Percentiles rank a stretch among this genome's conserved stretches.
Evolutionary conservation across 2,113 vertebrate species (phyloP).

Genomic region (Castor canadensis): DNA sequence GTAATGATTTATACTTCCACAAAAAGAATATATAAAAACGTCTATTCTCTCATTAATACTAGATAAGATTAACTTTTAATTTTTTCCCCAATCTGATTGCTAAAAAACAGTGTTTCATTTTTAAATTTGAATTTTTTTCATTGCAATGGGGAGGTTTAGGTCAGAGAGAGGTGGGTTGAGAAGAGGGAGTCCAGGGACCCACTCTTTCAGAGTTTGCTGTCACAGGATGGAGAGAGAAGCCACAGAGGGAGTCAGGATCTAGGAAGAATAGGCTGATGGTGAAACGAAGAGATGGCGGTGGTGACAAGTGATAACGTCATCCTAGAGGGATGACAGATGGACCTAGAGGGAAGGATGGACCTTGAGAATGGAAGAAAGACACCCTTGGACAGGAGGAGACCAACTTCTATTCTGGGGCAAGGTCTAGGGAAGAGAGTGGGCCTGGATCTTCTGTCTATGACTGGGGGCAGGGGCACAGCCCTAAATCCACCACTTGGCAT

Average conservation of each 20-base stretch:
- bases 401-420: neutral
- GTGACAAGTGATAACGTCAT: no score
- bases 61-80: neutral
- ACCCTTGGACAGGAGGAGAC: neutral
- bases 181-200: neutral
- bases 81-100: neutral
- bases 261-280: neutral
- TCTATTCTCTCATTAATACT: neutral
- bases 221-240: neutral
- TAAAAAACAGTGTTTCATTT: neutral
- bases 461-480: neutral
- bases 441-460: neutral
- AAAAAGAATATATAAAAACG: neutral
- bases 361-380: neutral
- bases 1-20: neutral
- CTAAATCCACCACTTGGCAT: neutral
- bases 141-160: neutral
- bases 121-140: neutral
- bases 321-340: no score
- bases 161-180: neutral
- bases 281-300: no score
- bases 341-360: neutral
- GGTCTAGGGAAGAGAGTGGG: neutral
- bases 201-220: neutral
- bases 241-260: neutral